Percentiles rank a stretch among this genome's conserved stretches.
phyloP scores from a whole-genome alignment of 2,113 vertebrate species.

The Noctilio leporinus region DNA sequence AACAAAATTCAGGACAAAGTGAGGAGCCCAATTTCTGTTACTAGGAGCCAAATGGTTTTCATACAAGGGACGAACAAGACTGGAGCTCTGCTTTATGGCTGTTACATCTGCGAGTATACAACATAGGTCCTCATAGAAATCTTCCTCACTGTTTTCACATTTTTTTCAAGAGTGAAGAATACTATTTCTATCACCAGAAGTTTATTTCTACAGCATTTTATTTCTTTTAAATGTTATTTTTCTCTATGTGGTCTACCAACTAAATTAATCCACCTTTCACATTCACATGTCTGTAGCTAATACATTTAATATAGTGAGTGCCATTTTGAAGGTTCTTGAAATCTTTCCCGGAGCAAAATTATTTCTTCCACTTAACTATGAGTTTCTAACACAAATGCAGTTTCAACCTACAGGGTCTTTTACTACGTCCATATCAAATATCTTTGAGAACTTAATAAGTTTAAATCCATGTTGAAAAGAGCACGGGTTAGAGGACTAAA shows the following conservation, averaged over 20 bases:
- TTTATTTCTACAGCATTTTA: conserved; percentile 9
- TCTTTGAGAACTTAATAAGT: not conserved
- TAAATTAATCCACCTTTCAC: not conserved
- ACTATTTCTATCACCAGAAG: not conserved
- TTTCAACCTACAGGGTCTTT: not conserved
- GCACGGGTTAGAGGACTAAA: not conserved
- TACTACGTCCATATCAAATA: not conserved
- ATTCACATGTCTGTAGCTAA: not conserved
- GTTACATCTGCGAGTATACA: not conserved
- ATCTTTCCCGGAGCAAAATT: not conserved
- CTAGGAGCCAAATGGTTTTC: not conserved
- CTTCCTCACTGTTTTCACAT: not conserved
- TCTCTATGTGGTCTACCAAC: not conserved
- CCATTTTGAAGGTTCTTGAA: not conserved
- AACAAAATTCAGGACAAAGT: not conserved
- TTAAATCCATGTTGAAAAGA: not conserved
- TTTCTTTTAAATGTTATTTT: not conserved
- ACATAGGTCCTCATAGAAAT: not conserved
- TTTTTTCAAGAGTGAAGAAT: not conserved
- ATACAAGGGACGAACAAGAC: not conserved
- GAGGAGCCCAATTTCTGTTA: not conserved
- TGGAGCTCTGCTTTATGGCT: not conserved
- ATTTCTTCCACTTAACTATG: not conserved
- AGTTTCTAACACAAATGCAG: not conserved
- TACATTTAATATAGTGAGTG: not conserved